phyloP scores from a whole-genome alignment of 1,140 invertebrate genomes.

The Chrysomallon squamiferum region DNA sequence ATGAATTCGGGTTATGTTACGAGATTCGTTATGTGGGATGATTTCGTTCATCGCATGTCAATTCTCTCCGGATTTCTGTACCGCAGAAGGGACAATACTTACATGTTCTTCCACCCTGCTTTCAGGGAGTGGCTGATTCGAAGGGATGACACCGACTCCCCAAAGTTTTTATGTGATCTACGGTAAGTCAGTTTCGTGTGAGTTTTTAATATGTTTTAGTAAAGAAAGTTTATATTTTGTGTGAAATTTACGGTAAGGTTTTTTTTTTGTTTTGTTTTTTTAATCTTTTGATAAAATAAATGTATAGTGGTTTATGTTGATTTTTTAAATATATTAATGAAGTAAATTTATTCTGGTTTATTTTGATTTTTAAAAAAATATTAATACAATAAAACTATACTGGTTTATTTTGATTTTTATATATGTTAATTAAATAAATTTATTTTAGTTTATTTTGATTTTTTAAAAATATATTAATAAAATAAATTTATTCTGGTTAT shows the following conservation, averaged over 20 bases:
- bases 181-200: conserved; percentile 55
- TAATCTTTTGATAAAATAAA: background rate
- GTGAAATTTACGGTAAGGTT: conserved; percentile 9
- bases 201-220: background rate
- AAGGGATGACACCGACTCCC: conserved; percentile 85
- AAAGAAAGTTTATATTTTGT: no score
- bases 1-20: conserved; percentile 83
- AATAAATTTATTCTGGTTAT: no score
- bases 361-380: no score
- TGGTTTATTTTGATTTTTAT: no score
- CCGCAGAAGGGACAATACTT: conserved; percentile 87
- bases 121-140: conserved; percentile 95
- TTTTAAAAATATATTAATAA: no score
- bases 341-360: no score
- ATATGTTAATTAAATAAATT: no score
- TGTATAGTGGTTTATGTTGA: no score
- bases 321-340: no score
- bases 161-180: conserved; percentile 83
- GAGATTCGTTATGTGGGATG: conserved; percentile 64
- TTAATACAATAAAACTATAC: no score
- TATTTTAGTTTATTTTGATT: no score
- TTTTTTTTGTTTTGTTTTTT: background rate
- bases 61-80: conserved; percentile 77
- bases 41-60: conserved; percentile 54
- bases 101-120: conserved; percentile 96